Base-by-base conservation (phyloP, 1,140 invertebrate species). In the Drosophila parvula region DNA sequence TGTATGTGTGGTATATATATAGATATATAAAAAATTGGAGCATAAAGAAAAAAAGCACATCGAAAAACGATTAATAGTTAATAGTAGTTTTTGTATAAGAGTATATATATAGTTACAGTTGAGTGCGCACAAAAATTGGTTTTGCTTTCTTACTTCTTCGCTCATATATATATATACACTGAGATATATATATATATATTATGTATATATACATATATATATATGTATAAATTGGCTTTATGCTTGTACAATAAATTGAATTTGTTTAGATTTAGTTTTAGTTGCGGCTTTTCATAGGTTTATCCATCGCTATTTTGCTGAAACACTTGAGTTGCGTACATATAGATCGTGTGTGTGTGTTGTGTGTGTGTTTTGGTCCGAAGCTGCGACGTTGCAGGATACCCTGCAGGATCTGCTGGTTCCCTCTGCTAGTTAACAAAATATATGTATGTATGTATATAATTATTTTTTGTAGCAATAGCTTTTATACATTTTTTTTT, bases 291-390 rank as follows among this genome's bases (percentile, higher is more conserved):
- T 18, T 50, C 47, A 50, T 50, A 50, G 47, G 47, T 53, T 51
- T 36, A 36, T 75, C 67, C 18, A 32, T 32, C 48, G 55, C 41
- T 43, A 57, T 30, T 40, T 53, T 80, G 58, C 57, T 84, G 81
- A 84, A 84, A 84, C 81, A 68, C 81, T 77, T 79, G 50, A 78
- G 81, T 85, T 84, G 81, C 81, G 32, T 53, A 51, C 32, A 65
- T 55, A 61, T 55, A 61, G 64, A 85, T 78, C 50, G 51, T 53
- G 11, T 53, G 16, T 45, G 8, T n/a, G 40, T 34, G 18, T 53
- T 47, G 32, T 48, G 28, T 40, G 18, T 50, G 60, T 36, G 32
- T 34, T 63, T 75, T 75, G 73, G 73, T 75, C 73, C 73, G 51
- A 64, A 64, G 64, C 73, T 65, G 65, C 61, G 65, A 69, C 65